Base-by-base conservation (phyloP, 2,888 invertebrate genomes). In the Spisula subtruncata region DNA sequence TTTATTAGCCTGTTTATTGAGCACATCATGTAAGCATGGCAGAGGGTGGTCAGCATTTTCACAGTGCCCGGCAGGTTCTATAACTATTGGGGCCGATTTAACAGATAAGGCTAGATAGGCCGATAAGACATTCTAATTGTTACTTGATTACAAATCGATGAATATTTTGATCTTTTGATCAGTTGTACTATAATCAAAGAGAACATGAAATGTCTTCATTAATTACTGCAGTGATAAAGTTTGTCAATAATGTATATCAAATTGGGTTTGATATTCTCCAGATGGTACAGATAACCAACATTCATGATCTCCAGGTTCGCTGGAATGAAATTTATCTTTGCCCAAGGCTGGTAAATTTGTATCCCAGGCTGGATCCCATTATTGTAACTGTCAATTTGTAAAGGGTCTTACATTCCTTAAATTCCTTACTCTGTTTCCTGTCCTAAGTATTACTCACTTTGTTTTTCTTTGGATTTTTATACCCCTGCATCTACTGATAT, bases 221-320 rank as follows among this genome's bases (percentile, higher is more conserved):
- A 66, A 66, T 10, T 66, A 66, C 60, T 66, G 60, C n/a, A n/a
- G n/a, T 66, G 60, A 66, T 66, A 66, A 66, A 51, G n/a, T 66
- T 25, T 66, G 60, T 66, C 60, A 66, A 25, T 66, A 66, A n/a
- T 25, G 25, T 66, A 66, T 66, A 66, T 66, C 4, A 25, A n/a
- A 66, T 25, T 4, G 10, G 25, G 25, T 66, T 25, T 66, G 25
- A 66, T 66, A 66, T 25, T 25, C n/a, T 25, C 60, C 60, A 66
- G 60, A 66, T 66, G 60, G 5, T 66, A 12, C 25, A 25, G 60
- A 66, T 66, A 66, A 25, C 60, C 8, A 66, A 66, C 60, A 66
- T 25, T 41, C 18, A 25, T 25, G 25, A n/a, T 66, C 60, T 66
- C 41, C 41, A 41, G 41, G 41, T 8, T 41, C 8, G 41, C 60